A percentile compares a stretch with the other conserved stretches of the same genome.
Conservation (phyloP, 2,797 vertebrate species). For the Gobio occitaniae region DNA sequence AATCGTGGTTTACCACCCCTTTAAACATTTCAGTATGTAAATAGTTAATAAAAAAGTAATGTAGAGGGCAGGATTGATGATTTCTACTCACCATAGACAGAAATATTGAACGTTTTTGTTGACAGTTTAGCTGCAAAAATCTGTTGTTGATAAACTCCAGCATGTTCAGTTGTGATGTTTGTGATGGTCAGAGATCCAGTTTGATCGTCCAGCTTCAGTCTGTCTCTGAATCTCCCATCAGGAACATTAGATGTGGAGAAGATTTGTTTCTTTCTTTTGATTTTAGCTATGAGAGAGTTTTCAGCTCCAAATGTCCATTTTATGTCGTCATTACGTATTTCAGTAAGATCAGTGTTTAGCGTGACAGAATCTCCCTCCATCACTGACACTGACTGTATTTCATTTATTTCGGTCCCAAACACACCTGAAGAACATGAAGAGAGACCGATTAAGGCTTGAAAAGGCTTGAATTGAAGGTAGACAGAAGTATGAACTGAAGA, state of each 20-base stretch:
- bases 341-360: rapidly evolving
- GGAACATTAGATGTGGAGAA: not conserved
- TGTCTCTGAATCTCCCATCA: slow-evolving; percentile 1
- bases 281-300: rapidly evolving
- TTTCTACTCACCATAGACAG: not conserved
- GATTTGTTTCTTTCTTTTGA: rapidly evolving
- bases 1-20: no score
- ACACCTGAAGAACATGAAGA: not conserved
- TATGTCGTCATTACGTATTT: rapidly evolving
- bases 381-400: not conserved
- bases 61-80: rapidly evolving
- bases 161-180: not conserved
- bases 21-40: not conserved
- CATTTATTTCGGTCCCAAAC: not conserved
- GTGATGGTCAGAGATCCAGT: slow-evolving; percentile 1
- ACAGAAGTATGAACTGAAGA: not conserved
- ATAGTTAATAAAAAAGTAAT: no score
- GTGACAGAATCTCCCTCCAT: not conserved
- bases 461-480: not conserved
- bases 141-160: rapidly evolving
- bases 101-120: not conserved
- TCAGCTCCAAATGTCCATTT: not conserved
- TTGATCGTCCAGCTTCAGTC: not conserved
- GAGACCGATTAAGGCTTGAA: no score
- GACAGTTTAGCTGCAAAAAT: rapidly evolving